These are phyloP conservation scores for Apodemus speciosus DNA, from an alignment of 2,113 vertebrate species.

Conservation along the genomic window DNA sequence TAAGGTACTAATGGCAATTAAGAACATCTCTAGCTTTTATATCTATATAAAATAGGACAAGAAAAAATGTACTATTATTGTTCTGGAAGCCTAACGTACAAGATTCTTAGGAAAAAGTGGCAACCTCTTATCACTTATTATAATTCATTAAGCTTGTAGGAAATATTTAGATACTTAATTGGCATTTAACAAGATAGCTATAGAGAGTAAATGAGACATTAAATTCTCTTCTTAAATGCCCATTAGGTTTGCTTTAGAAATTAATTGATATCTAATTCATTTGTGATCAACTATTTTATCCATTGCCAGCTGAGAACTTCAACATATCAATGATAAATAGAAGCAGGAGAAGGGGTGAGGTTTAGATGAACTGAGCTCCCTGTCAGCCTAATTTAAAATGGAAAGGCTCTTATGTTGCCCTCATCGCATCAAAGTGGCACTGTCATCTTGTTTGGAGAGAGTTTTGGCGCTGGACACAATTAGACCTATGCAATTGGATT, in stretches of 20 bases:
- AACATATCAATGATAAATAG: conserved; percentile 71
- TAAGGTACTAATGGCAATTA: conserved; percentile 56
- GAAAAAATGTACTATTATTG: conserved; percentile 47
- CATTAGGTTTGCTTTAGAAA: conserved; percentile 88
- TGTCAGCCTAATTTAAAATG: conserved; percentile 23
- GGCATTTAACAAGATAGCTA: conserved; percentile 89
- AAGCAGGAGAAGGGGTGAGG: neutral
- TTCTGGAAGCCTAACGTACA: conserved; percentile 72
- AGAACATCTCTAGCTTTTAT: conserved; percentile 38
- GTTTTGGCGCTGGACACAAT: neutral
- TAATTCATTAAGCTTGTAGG: conserved; percentile 87
- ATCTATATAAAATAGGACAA: conserved; percentile 43
- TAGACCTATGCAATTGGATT: neutral
- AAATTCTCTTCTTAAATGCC: conserved; percentile 88
- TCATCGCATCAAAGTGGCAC: neutral
- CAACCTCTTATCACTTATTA: conserved; percentile 86
- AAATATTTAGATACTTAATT: conserved; percentile 92
- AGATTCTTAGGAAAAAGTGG: conserved; percentile 75
- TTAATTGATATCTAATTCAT: conserved; percentile 88
- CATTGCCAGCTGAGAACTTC: conserved; percentile 75
- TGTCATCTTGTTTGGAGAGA: neutral
- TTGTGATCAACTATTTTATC: conserved; percentile 84
- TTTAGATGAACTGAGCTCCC: neutral
- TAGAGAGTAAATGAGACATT: conserved; percentile 90
- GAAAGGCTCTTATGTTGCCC: neutral